Base-by-base conservation (phyloP, 1,140 invertebrate genomes). In the Cryptotermes secundus region DNA sequence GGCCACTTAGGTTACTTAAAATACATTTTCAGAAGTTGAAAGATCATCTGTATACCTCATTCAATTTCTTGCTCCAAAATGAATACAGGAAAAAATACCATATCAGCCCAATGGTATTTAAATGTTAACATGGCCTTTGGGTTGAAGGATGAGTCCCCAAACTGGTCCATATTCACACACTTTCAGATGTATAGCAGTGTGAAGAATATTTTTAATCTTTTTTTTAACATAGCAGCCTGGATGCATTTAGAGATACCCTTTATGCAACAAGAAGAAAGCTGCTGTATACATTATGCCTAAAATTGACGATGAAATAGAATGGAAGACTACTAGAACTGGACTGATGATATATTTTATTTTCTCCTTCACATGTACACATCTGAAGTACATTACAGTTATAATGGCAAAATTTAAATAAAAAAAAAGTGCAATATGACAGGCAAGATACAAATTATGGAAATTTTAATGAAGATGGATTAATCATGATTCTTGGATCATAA, bases 151-250 rank as follows among this genome's bases (percentile, higher is more conserved):
- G 26, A n/a, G 59, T 72, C 26, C 10, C 59, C n/a, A 31, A 72
- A 72, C 6, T 0, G n/a, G 16, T 72, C 9, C 6, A 7, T 2
- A 4, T 31, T 6, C 59, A 65, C 6, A 72, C 10, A n/a, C n/a
- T n/a, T 72, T 72, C n/a, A 72, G 59, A 72, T 72, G 59, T 72
- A 72, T 31, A 72, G 26, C 59, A 72, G 26, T 72, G n/a, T 72
- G 7, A 72, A 16, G 1, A 72, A 72, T n/a, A n/a, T 1, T 19
- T 19, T 7, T 7, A 59, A 24, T 31, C 59, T 16, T 59, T 4
- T 72, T 6, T 7, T 72, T 31, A 72, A 31, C 59, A n/a, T 19
- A n/a, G 26, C 59, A 72, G 59, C 19, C 59, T 72, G 59, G 4
- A 72, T 72, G 26, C 7, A 72, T 3, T n/a, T n/a, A 31, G 31